A percentile compares a stretch with the other conserved stretches of the same genome.
These are phyloP conservation scores for Melanotaenia parkinsoni DNA, from an alignment of 2,797 vertebrate genomes.

Conservation along the genomic window DNA sequence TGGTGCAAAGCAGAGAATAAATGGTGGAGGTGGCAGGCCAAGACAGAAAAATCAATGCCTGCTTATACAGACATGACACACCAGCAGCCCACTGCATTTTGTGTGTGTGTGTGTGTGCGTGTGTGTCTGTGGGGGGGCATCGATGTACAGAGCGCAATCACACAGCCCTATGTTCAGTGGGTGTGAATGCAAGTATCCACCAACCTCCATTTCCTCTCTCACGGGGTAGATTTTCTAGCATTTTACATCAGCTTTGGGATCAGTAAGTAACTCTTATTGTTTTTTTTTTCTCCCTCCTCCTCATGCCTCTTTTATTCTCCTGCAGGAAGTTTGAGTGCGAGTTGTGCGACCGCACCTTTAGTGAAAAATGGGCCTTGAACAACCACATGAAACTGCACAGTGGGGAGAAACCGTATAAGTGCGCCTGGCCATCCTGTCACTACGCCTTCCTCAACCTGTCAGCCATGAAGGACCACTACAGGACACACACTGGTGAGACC, in stretches of 20 bases:
- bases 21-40: constrained; percentile 98
- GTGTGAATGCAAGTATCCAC: constrained; percentile 69
- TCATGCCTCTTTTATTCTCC: constrained; percentile 44
- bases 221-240: constrained; percentile 62
- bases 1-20: constrained; percentile 99
- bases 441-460: constrained; percentile 97
- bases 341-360: constrained; percentile 94
- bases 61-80: constrained; percentile 99
- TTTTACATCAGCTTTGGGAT: constrained; percentile 74
- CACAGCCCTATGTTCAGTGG: constrained; percentile 43
- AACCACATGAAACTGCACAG: constrained; percentile 99
- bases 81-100: constrained; percentile 74
- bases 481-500: constrained; percentile 95
- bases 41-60: constrained; percentile 99
- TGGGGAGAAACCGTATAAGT: constrained; percentile 96
- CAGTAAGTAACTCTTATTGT: constrained; percentile 74
- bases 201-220: constrained; percentile 68
- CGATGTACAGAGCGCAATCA: constrained; percentile 65
- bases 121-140: constrained; percentile 74
- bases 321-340: constrained; percentile 95
- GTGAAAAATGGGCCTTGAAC: constrained; percentile 98
- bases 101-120: constrained; percentile 51
- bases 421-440: constrained; percentile 95
- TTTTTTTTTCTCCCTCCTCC: constrained; percentile 17
- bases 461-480: constrained; percentile 98